Evolutionary conservation across 2,113 vertebrate species (phyloP).

Genomic region (Chaetodon auriga): DNA sequence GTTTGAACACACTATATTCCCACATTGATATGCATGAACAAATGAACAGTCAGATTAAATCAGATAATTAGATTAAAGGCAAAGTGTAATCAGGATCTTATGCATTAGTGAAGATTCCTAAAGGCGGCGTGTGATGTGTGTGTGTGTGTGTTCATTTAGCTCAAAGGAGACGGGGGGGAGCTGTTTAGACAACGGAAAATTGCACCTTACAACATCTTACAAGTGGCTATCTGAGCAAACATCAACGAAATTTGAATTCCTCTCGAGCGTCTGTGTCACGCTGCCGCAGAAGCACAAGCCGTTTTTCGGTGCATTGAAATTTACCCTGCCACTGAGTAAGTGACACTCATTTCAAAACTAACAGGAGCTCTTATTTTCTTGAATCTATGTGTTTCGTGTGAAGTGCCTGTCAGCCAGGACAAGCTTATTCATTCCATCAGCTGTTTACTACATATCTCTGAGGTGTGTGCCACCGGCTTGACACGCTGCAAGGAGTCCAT

Average conservation of each 20-base stretch:
- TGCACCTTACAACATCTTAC: conserved; percentile 23
- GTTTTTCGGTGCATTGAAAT: conserved; percentile 22
- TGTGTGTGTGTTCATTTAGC: conserved; percentile 32
- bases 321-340: conserved; percentile 21
- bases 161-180: conserved; percentile 28
- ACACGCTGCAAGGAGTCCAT: conserved; percentile 46
- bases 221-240: conserved; percentile 34
- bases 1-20: not conserved
- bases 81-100: conserved; percentile 40
- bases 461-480: conserved; percentile 33
- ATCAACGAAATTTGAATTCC: conserved; percentile 40
- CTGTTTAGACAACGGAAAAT: conserved; percentile 40
- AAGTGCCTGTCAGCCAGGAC: conserved; percentile 68
- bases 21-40: conserved; percentile 44
- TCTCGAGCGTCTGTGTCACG: conserved; percentile 18
- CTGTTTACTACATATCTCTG: conserved; percentile 48
- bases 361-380: conserved; percentile 38
- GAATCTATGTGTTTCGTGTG: conserved; percentile 48
- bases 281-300: conserved; percentile 22
- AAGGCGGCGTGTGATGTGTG: conserved; percentile 27
- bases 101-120: conserved; percentile 20
- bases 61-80: conserved; percentile 55
- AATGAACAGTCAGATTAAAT: conserved; percentile 48
- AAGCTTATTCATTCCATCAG: conserved; percentile 68
- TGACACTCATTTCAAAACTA: conserved; percentile 25